These are phyloP conservation scores for Zapornia atra DNA, from an alignment of 2,113 vertebrate genomes.

Conservation along the genomic window DNA sequence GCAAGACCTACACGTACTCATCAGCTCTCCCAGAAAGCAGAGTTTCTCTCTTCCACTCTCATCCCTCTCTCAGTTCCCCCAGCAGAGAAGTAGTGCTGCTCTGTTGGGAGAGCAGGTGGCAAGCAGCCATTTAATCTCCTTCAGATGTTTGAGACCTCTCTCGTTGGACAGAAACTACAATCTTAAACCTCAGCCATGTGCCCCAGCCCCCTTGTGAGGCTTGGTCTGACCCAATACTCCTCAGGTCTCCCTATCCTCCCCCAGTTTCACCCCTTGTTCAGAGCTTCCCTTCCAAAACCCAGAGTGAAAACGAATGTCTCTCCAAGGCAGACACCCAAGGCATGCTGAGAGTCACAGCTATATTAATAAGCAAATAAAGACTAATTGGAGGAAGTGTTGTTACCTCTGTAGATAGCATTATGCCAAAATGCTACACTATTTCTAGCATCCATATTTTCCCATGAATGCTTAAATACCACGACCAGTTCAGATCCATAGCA, in stretches of 20 bases:
- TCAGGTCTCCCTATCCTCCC: not conserved
- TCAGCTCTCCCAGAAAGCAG: not conserved
- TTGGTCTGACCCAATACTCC: not conserved
- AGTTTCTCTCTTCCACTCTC: not conserved
- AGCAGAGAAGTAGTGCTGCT: not conserved
- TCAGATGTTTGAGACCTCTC: not conserved
- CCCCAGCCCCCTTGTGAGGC: not conserved
- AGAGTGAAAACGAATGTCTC: accelerated
- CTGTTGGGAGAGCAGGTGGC: not conserved
- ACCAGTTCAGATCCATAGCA: not conserved
- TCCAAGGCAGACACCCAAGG: not conserved
- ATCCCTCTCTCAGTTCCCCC: not conserved
- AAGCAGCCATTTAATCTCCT: not conserved
- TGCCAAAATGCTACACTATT: not conserved
- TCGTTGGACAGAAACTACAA: not conserved
- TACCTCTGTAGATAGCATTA: not conserved
- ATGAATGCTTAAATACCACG: not conserved
- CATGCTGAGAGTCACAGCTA: not conserved
- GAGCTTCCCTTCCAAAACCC: not conserved
- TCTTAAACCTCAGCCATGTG: not conserved
- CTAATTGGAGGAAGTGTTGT: slow-evolving; percentile 1
- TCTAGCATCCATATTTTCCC: not conserved
- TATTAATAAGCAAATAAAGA: not conserved
- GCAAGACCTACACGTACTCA: not conserved
- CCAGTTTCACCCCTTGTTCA: not conserved